Evolutionary conservation across 64 coral and sea anemone genomes (phyloP).

Genomic region (Montipora foliosa): DNA sequence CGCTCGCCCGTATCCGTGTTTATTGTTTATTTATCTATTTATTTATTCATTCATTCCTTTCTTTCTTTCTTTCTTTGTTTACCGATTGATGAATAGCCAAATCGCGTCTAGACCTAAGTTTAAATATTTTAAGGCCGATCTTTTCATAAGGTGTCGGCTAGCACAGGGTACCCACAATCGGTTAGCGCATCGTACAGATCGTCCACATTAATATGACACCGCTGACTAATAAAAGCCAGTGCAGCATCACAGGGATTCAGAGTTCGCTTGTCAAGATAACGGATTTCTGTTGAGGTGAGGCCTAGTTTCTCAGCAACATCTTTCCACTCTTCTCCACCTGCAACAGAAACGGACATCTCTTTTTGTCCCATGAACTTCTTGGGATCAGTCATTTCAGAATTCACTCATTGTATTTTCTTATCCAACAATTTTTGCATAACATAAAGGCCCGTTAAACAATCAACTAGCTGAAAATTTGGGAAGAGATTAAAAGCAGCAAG

Average conservation of each 20-base stretch:
- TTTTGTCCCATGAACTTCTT: neutral
- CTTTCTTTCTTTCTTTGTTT: too few relatives aligned
- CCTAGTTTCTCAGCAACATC: neutral
- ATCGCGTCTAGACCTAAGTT: too few relatives aligned
- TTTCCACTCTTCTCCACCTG: conserved; percentile 4
- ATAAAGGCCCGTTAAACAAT: too few relatives aligned
- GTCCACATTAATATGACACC: neutral
- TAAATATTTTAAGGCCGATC: too few relatives aligned
- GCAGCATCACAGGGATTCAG: conserved; percentile 12
- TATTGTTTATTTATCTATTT: too few relatives aligned
- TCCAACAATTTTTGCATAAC: too few relatives aligned
- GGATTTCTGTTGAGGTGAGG: neutral
- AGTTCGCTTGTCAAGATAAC: neutral
- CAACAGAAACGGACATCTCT: neutral
- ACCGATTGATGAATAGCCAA: too few relatives aligned
- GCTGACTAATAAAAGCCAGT: neutral
- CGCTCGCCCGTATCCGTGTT: too few relatives aligned
- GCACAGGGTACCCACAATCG: neutral
- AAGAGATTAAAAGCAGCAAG: too few relatives aligned
- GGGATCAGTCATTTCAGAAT: neutral
- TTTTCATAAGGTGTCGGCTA: neutral
- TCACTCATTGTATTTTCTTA: too few relatives aligned
- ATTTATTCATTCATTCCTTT: too few relatives aligned
- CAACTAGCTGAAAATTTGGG: too few relatives aligned
- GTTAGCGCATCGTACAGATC: neutral